phyloP scores from a whole-genome alignment of 2,113 vertebrate species.

The Puntigrus tetrazona region DNA sequence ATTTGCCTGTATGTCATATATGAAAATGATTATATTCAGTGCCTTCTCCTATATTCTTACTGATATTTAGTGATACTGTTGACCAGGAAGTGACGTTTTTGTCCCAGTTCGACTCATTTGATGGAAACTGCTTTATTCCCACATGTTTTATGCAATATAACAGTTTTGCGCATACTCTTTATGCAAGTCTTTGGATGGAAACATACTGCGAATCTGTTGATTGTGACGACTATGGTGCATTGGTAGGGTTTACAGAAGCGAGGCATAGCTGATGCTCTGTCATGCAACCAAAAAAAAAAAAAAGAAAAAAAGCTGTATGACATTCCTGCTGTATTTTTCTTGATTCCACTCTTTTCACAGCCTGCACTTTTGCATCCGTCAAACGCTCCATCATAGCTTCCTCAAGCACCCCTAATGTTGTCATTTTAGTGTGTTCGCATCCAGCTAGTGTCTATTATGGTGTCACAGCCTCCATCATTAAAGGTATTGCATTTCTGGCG shows the following conservation, averaged over 20 bases:
- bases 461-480: constrained; percentile 5
- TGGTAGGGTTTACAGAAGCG: background rate
- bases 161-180: no score
- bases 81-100: no score
- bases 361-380: background rate
- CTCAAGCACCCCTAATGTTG: background rate
- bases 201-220: background rate
- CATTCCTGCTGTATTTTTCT: background rate
- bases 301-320: background rate
- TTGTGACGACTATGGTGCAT: background rate
- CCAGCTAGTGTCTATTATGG: background rate
- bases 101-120: no score
- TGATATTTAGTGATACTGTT: no score
- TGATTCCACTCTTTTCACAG: background rate
- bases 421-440: constrained; percentile 8
- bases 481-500: constrained; percentile 11
- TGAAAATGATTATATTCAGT: no score
- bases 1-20: no score
- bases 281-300: no score
- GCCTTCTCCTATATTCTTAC: no score
- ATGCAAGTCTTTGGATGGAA: no score
- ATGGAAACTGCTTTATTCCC: no score
- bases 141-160: no score
- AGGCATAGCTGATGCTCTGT: no score
- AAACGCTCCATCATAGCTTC: background rate